Percentiles rank a stretch among this genome's conserved stretches.
These are phyloP conservation scores for Epizoanthus ramosus DNA, from an alignment of 92 coral and sea anemone species.

Conservation along the genomic window DNA sequence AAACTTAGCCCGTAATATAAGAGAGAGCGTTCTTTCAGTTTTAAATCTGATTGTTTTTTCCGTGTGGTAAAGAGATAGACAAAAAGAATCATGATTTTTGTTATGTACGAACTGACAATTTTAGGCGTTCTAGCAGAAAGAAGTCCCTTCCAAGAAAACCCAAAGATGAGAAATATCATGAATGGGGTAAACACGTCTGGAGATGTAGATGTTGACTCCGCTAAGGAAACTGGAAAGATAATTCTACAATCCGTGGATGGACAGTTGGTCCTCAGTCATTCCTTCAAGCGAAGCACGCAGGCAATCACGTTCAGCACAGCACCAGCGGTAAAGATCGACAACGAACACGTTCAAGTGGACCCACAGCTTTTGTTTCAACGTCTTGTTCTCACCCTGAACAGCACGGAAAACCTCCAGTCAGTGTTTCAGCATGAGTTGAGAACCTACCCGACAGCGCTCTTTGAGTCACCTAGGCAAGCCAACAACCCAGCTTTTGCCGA, in stretches of 20 bases:
- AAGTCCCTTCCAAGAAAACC: constrained; percentile 36
- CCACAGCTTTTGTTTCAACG: constrained; percentile 53
- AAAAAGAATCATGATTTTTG: too few relatives aligned
- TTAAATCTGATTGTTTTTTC: too few relatives aligned
- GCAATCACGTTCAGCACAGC: neutral
- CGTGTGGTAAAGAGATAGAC: too few relatives aligned
- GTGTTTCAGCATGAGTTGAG: constrained; percentile 40
- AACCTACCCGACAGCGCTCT: constrained; percentile 26
- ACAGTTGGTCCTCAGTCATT: neutral
- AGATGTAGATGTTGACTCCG: constrained; percentile 25
- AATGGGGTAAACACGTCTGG: constrained; percentile 40
- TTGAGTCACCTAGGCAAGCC: constrained; percentile 39
- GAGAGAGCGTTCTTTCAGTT: too few relatives aligned
- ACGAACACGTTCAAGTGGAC: constrained; percentile 40
- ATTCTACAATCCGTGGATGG: neutral
- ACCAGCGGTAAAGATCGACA: neutral
- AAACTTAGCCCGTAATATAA: too few relatives aligned
- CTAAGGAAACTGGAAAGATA: neutral
- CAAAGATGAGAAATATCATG: constrained; percentile 45
- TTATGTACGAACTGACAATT: neutral
- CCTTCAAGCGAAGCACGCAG: neutral
- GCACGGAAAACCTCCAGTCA: neutral
- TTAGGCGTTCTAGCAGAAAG: too few relatives aligned
- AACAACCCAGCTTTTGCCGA: constrained; percentile 52
- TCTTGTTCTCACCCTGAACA: constrained; percentile 33